These are phyloP conservation scores for Sphaerodactylus townsendi DNA, from an alignment of 2,113 vertebrate species.

Conservation along the genomic window DNA sequence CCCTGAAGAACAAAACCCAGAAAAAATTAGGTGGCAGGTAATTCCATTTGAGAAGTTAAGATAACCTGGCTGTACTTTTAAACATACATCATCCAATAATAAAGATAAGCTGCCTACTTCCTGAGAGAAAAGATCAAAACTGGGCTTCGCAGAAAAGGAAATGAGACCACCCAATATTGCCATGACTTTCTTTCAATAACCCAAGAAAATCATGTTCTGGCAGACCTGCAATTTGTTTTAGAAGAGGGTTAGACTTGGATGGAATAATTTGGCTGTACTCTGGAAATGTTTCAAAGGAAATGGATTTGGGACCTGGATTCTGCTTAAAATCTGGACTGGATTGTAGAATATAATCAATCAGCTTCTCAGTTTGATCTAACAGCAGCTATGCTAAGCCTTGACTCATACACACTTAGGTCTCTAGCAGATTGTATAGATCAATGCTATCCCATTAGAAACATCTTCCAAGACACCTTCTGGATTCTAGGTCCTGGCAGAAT, in stretches of 20 bases:
- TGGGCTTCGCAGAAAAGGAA: constrained; percentile 3
- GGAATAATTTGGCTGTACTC: background rate
- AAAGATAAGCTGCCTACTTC: background rate
- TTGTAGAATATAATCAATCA: background rate
- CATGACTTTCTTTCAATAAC: background rate
- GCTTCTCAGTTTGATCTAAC: too few relatives aligned
- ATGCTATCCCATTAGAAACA: too few relatives aligned
- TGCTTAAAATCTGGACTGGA: background rate
- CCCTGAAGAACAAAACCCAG: background rate
- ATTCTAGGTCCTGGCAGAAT: too few relatives aligned
- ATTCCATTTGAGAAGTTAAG: background rate
- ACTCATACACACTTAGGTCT: too few relatives aligned
- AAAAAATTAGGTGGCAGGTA: background rate
- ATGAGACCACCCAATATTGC: background rate
- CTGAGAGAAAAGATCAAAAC: background rate
- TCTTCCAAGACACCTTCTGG: too few relatives aligned
- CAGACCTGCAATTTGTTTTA: background rate
- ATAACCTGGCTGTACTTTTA: background rate
- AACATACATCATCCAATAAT: background rate
- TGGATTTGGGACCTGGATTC: background rate
- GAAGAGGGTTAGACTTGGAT: background rate
- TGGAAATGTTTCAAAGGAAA: background rate
- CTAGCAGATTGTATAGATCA: too few relatives aligned
- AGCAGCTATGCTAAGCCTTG: too few relatives aligned
- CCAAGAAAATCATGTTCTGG: background rate